phyloP scores from a whole-genome alignment of 2,888 invertebrate genomes.

The Drosophila helvetica region DNA sequence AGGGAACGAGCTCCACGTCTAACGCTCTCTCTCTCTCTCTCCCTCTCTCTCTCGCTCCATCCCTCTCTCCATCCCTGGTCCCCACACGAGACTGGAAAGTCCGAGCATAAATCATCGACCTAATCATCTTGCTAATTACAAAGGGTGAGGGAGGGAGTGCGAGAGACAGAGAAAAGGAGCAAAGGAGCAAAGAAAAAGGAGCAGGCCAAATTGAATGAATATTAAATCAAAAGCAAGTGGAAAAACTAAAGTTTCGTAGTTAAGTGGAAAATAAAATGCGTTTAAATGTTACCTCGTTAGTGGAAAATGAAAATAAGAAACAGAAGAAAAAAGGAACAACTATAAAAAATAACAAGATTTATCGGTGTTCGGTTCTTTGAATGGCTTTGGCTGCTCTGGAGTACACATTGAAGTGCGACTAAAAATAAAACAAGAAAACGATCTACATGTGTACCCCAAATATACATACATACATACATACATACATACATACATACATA shows the following conservation, averaged over 20 bases:
- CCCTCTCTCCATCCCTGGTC: background rate
- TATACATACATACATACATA: constrained; percentile 4
- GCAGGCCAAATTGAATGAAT: constrained; percentile 38
- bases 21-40: background rate
- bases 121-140: constrained; percentile 44
- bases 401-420: constrained; percentile 5
- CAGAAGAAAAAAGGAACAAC: constrained; percentile 6
- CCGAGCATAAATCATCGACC: constrained; percentile 37
- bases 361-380: constrained; percentile 53
- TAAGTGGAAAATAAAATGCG: constrained; percentile 58
- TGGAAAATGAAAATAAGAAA: constrained; percentile 38
- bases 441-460: constrained; percentile 32
- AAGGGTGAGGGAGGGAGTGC: constrained; percentile 9
- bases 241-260: constrained; percentile 42
- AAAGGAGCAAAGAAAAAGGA: background rate
- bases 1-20: background rate
- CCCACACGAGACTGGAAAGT: constrained; percentile 4
- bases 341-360: constrained; percentile 39
- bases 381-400: constrained; percentile 57
- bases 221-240: constrained; percentile 41
- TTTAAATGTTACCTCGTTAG: constrained; percentile 82
- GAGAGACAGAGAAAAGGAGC: background rate
- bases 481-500: constrained; percentile 22
- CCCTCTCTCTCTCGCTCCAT: background rate
- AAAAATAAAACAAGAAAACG: constrained; percentile 10